phyloP scores from a whole-genome alignment of 2,797 vertebrate genomes.

The Cynopterus sphinx region DNA sequence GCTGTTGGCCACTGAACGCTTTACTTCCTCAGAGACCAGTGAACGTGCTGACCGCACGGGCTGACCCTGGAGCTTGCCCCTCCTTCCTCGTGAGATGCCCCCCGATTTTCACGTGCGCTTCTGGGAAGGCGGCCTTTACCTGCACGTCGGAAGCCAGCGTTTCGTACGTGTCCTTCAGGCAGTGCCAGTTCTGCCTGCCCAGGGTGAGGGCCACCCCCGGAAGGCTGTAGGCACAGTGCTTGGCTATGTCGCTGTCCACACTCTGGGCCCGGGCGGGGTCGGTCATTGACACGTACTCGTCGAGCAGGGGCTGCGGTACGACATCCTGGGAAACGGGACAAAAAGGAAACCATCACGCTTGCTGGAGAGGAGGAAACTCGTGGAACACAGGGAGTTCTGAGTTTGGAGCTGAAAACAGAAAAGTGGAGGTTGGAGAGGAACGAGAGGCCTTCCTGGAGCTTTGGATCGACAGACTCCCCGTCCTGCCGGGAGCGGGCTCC shows the following conservation, averaged over 20 bases:
- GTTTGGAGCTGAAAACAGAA: neutral
- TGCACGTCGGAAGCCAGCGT: conserved; percentile 86
- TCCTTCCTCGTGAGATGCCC: neutral
- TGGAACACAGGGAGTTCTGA: neutral
- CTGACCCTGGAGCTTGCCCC: neutral
- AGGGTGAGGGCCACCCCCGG: conserved; percentile 85
- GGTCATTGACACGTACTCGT: conserved; percentile 86
- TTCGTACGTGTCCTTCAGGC: conserved; percentile 84
- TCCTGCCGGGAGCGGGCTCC: neutral
- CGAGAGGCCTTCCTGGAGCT: neutral
- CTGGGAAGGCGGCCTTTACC: conserved; percentile 69
- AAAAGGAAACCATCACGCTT: neutral
- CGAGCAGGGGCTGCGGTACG: conserved; percentile 86
- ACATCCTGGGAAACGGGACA: conserved; percentile 78
- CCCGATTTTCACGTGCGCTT: neutral
- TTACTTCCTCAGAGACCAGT: neutral
- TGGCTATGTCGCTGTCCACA: conserved; percentile 85
- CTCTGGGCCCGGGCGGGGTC: conserved; percentile 86
- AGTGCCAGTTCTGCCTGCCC: conserved; percentile 87
- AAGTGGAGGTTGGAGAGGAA: neutral
- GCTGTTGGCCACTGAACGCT: neutral
- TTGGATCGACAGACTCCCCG: fast-evolving
- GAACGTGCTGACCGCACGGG: fast-evolving
- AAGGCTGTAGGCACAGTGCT: conserved; percentile 86
- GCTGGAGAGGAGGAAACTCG: neutral